Evolutionary conservation across 92 coral and sea anemone genomes (phyloP).

Genomic region (Desmophyllum pertusum): DNA sequence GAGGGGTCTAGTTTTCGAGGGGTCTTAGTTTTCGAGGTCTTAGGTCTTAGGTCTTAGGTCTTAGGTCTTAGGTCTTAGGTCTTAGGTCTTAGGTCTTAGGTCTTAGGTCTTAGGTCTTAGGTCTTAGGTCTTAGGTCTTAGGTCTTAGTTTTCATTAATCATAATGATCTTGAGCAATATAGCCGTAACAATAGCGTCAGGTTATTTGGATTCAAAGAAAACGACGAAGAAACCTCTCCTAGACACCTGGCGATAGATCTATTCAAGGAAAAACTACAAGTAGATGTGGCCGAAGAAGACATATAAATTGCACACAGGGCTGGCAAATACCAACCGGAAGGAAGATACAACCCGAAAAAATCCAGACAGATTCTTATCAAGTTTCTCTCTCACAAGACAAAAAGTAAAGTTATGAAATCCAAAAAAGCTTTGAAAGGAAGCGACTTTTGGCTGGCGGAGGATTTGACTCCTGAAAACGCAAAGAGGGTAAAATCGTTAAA

Average conservation of each 20-base stretch:
- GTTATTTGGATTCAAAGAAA: background rate
- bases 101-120: too few species aligned
- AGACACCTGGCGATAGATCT: background rate
- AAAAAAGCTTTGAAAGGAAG: background rate
- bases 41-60: too few species aligned
- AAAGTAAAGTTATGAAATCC: background rate
- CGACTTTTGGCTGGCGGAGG: background rate
- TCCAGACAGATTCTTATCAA: conserved; percentile 3
- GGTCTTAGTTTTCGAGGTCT: too few species aligned
- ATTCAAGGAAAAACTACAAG: background rate
- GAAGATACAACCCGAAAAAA: background rate
- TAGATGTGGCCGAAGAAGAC: background rate
- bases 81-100: too few species aligned
- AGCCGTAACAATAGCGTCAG: too few species aligned
- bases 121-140: too few species aligned
- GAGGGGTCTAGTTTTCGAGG: too few species aligned
- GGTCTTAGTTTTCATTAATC: too few species aligned
- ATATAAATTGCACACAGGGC: background rate
- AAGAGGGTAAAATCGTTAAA: background rate
- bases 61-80: too few species aligned
- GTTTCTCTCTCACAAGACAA: too few species aligned
- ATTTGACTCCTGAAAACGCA: background rate
- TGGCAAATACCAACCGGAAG: conserved; percentile 3
- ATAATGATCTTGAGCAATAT: too few species aligned
- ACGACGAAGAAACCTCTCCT: background rate